These are phyloP conservation scores for Speoplatyrhinus poulsoni DNA, from an alignment of 2,113 vertebrate species.

Conservation along the genomic window DNA sequence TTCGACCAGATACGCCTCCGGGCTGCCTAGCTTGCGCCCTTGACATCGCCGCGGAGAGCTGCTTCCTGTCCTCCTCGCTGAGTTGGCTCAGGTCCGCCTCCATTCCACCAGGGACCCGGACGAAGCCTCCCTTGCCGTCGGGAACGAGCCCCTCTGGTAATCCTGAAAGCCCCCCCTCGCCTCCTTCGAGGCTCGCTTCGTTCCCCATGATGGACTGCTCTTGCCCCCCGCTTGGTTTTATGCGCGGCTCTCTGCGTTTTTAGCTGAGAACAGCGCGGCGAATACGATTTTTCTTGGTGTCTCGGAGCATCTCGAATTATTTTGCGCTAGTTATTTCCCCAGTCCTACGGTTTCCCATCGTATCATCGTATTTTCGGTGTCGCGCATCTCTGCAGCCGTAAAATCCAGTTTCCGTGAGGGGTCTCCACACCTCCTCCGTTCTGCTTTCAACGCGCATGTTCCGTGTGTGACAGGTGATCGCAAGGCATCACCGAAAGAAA, in stretches of 20 bases:
- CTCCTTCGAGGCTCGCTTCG: slow-evolving; percentile 93
- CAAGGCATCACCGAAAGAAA: slow-evolving; percentile 59
- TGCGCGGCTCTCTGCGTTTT: slow-evolving; percentile 22
- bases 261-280: slow-evolving; percentile 54
- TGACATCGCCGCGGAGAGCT: slow-evolving; percentile 91
- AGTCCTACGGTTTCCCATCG: slow-evolving; percentile 10
- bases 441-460: slow-evolving; percentile 77
- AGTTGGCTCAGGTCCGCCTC: slow-evolving; percentile 88
- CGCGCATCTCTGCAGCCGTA: slow-evolving; percentile 69
- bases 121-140: slow-evolving; percentile 81
- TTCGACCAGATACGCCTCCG: slow-evolving; percentile 81
- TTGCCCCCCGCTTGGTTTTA: slow-evolving; percentile 41
- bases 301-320: slow-evolving; percentile 53
- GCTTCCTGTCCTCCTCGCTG: slow-evolving; percentile 90
- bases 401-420: slow-evolving; percentile 57
- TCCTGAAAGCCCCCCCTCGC: slow-evolving; percentile 80
- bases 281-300: slow-evolving; percentile 39
- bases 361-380: slow-evolving; percentile 55
- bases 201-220: slow-evolving; percentile 90
- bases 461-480: slow-evolving; percentile 71
- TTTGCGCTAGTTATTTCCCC: slow-evolving; percentile 44
- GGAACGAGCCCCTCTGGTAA: slow-evolving; percentile 84
- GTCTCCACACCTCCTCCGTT: slow-evolving; percentile 45
- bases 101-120: slow-evolving; percentile 78
- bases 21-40: slow-evolving; percentile 90